Percentiles rank a stretch among this genome's conserved stretches.
These are phyloP conservation scores for Cydia pomonella DNA, from an alignment of 1,140 invertebrate species.

Conservation along the genomic window DNA sequence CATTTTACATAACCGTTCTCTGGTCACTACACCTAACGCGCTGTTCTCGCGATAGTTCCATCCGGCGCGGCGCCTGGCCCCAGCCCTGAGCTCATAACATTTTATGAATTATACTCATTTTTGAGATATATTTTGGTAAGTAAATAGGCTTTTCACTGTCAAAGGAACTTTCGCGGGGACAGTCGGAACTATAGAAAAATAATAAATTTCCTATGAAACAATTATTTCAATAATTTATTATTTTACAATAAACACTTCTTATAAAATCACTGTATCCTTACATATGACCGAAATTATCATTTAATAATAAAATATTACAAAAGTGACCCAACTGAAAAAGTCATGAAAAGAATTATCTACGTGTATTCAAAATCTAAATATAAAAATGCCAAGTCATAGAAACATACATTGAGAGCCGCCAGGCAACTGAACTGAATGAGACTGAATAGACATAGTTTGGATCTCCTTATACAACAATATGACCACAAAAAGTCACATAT, in stretches of 20 bases:
- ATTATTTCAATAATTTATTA: conserved; percentile 63
- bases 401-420: background rate
- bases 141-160: background rate
- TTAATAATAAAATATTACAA: conserved; percentile 38
- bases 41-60: conserved; percentile 18
- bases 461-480: background rate
- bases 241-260: conserved; percentile 69
- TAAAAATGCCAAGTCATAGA: conserved; percentile 28
- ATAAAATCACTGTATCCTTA: conserved; percentile 70
- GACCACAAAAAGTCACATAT: background rate
- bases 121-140: background rate
- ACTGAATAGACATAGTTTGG: background rate
- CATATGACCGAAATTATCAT: conserved; percentile 50
- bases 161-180: conserved; percentile 20
- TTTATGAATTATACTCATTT: too few species aligned
- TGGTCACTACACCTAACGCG: conserved; percentile 1
- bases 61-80: background rate
- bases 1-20: conserved; percentile 5
- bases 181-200: conserved; percentile 37
- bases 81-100: too few species aligned
- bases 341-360: conserved; percentile 29
- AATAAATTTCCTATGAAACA: conserved; percentile 53
- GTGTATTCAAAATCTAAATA: conserved; percentile 28
- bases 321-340: conserved; percentile 22
- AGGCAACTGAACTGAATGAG: background rate